These are phyloP conservation scores for Scaptomyza caliginosa DNA, from an alignment of 2,888 invertebrate genomes.

Conservation along the genomic window DNA sequence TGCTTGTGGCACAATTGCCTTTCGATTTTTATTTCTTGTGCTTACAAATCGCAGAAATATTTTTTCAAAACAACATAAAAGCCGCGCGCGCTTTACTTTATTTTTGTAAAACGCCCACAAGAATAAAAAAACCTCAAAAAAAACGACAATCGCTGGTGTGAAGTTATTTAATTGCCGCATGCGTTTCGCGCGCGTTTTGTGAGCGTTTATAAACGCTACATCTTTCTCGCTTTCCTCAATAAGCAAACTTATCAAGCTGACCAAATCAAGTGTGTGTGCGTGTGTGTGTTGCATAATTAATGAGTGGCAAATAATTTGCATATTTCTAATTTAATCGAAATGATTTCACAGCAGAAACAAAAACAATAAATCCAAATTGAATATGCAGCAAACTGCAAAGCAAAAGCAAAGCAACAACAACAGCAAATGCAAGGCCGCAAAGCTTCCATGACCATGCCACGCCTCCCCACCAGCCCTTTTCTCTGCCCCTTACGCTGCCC, in stretches of 20 bases:
- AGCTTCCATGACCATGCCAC: slow-evolving; percentile 33
- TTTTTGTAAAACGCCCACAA: slow-evolving; percentile 55
- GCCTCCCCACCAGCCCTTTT: neutral
- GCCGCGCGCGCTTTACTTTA: slow-evolving; percentile 72
- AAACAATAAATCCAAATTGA: slow-evolving; percentile 61
- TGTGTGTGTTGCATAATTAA: slow-evolving; percentile 65
- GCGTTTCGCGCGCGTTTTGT: slow-evolving; percentile 42
- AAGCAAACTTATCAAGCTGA: slow-evolving; percentile 4
- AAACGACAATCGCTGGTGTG: slow-evolving; percentile 73
- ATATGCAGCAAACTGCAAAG: slow-evolving; percentile 32
- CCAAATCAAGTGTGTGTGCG: slow-evolving; percentile 1
- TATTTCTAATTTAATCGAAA: slow-evolving; percentile 82
- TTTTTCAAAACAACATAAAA: slow-evolving; percentile 70
- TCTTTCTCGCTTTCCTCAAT: neutral
- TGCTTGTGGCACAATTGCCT: slow-evolving; percentile 68
- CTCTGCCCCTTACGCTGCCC: neutral
- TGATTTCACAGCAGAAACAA: slow-evolving; percentile 52
- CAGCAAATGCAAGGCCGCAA: slow-evolving; percentile 26
- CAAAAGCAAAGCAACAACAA: slow-evolving; percentile 19
- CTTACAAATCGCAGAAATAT: slow-evolving; percentile 78
- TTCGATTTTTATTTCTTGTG: slow-evolving; percentile 54
- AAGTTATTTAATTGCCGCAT: slow-evolving; percentile 82
- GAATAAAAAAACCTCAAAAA: neutral
- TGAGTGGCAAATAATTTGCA: slow-evolving; percentile 71
- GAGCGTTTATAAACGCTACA: slow-evolving; percentile 15